These are phyloP conservation scores for Scarus forsteni DNA, from an alignment of 2,797 vertebrate genomes.

Conservation along the genomic window DNA sequence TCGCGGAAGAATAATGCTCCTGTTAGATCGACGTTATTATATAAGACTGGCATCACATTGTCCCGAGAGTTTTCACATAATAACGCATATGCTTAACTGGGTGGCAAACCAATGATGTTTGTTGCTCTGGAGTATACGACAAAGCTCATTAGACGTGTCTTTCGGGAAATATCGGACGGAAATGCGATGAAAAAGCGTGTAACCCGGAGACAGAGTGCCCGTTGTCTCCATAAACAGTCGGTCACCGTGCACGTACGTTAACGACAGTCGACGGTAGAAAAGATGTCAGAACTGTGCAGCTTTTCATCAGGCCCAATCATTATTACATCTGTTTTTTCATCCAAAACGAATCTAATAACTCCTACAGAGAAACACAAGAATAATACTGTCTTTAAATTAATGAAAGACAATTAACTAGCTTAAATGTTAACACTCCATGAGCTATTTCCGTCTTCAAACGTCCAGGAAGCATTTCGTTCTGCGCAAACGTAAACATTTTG, in stretches of 20 bases:
- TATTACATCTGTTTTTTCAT: slow-evolving; percentile 12
- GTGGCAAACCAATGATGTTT: background rate
- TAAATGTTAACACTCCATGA: background rate
- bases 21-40: slow-evolving; percentile 1
- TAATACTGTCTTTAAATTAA: background rate
- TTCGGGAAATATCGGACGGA: too few relatives aligned
- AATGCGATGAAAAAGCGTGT: background rate
- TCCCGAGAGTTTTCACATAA: background rate
- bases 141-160: too few relatives aligned
- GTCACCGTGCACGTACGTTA: slow-evolving; percentile 75
- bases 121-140: background rate
- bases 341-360: slow-evolving; percentile 36
- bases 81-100: background rate
- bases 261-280: slow-evolving; percentile 35
- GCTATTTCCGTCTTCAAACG: slow-evolving; percentile 31
- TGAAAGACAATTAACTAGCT: too few relatives aligned
- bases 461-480: slow-evolving; percentile 62
- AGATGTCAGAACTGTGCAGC: slow-evolving; percentile 55
- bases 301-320: slow-evolving; percentile 56
- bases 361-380: background rate
- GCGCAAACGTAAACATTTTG: slow-evolving; percentile 65
- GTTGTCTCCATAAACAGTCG: slow-evolving; percentile 76
- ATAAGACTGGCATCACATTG: background rate
- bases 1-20: background rate
- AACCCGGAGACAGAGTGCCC: slow-evolving; percentile 11